Evolutionary conservation across 2,888 invertebrate species (phyloP).

Genomic region (Julus scandinavius): DNA sequence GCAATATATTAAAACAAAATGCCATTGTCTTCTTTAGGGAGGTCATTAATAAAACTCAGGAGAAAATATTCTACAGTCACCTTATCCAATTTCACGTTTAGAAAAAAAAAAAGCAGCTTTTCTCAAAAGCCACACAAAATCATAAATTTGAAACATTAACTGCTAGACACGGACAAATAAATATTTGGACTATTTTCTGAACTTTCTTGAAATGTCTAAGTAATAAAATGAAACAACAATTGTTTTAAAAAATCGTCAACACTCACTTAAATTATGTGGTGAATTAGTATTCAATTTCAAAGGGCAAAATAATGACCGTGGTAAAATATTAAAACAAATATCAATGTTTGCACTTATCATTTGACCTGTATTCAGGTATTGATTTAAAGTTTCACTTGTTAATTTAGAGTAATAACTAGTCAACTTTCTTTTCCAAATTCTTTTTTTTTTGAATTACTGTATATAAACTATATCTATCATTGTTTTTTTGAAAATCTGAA

Average conservation of each 20-base stretch:
- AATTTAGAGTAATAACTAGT: no score
- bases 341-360: no score
- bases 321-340: not conserved
- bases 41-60: conserved; percentile 20
- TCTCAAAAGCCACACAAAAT: not conserved
- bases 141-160: conserved; percentile 39
- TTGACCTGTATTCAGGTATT: no score
- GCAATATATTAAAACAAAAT: conserved; percentile 27
- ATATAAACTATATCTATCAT: no score
- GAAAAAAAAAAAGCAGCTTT: not conserved
- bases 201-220: not conserved
- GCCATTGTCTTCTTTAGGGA: conserved; percentile 24
- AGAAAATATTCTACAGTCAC: not conserved
- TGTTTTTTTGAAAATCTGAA: no score
- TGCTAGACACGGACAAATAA: conserved; percentile 14
- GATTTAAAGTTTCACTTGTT: no score
- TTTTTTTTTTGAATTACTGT: no score
- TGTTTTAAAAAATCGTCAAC: not conserved
- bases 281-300: not conserved
- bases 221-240: not conserved
- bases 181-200: not conserved
- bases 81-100: not conserved
- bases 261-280: not conserved
- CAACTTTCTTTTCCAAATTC: no score
- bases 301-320: not conserved